A percentile compares a stretch with the other conserved stretches of the same genome.
These are phyloP conservation scores for Athripsodes cinereus DNA, from an alignment of 2,888 invertebrate genomes.

Conservation along the genomic window DNA sequence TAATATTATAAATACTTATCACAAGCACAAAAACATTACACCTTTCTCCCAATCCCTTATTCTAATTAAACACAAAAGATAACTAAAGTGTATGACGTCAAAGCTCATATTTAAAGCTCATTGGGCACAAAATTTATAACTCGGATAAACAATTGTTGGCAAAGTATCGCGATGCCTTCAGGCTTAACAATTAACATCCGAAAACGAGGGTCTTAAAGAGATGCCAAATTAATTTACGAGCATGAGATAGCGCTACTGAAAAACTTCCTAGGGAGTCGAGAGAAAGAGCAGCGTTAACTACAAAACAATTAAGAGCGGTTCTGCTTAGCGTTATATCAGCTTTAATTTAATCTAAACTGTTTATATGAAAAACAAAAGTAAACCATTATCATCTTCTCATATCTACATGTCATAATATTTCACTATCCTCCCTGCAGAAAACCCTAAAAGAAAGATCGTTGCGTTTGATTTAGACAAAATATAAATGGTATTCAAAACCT, in stretches of 20 bases:
- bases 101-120: slow-evolving; percentile 6
- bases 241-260: slow-evolving; percentile 19
- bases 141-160: slow-evolving; percentile 6
- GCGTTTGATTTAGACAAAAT: too few species aligned
- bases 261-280: slow-evolving; percentile 10
- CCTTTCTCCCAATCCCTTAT: not conserved
- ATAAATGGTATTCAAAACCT: too few species aligned
- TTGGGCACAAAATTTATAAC: slow-evolving; percentile 6
- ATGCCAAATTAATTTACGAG: slow-evolving; percentile 26
- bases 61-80: slow-evolving; percentile 1
- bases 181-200: slow-evolving; percentile 24
- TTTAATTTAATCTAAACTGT: too few species aligned
- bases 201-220: slow-evolving; percentile 22
- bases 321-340: not conserved
- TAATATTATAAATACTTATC: slow-evolving; percentile 8
- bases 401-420: too few species aligned
- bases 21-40: slow-evolving; percentile 9
- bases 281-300: not conserved
- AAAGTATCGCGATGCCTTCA: slow-evolving; percentile 16
- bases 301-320: slow-evolving; percentile 14
- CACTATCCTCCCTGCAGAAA: too few species aligned
- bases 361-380: too few species aligned
- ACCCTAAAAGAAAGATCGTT: too few species aligned
- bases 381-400: too few species aligned
- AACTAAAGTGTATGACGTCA: slow-evolving; percentile 4